A percentile compares a stretch with the other conserved stretches of the same genome.
Evolutionary conservation across 2,797 vertebrate genomes (phyloP).

Genomic region (Sebastes trivittatus): DNA sequence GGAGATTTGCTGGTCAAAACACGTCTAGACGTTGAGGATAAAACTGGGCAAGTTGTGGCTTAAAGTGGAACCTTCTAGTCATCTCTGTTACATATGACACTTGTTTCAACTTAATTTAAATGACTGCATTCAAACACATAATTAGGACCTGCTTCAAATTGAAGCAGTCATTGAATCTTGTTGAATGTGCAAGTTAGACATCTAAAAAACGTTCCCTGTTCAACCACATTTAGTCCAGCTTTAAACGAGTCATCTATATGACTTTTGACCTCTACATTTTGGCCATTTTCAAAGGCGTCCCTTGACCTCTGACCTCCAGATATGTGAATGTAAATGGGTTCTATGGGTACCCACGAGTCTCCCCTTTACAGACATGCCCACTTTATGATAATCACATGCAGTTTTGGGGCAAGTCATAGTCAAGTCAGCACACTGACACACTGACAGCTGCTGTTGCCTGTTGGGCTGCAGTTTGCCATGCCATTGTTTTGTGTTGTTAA

Average conservation of each 20-base stretch:
- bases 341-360: too few relatives aligned
- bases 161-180: not conserved
- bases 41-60: not conserved
- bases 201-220: too few relatives aligned
- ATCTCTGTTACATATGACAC: not conserved
- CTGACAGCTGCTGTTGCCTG: too few relatives aligned
- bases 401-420: too few relatives aligned
- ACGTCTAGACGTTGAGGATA: not conserved
- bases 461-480: too few relatives aligned
- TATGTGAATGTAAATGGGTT: too few relatives aligned
- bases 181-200: not conserved
- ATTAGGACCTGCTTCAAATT: not conserved
- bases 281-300: rapidly evolving
- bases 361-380: too few relatives aligned
- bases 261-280: not conserved
- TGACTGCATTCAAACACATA: not conserved
- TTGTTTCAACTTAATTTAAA: not conserved
- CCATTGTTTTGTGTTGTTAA: too few relatives aligned
- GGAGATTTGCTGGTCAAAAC: not conserved
- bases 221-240: not conserved
- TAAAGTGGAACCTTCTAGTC: not conserved
- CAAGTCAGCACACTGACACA: too few relatives aligned
- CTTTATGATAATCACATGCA: too few relatives aligned
- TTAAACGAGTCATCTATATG: not conserved
- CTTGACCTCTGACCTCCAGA: too few relatives aligned